Base-by-base conservation (phyloP, 2,113 vertebrate genomes). In the Pyxicephalus adspersus region DNA sequence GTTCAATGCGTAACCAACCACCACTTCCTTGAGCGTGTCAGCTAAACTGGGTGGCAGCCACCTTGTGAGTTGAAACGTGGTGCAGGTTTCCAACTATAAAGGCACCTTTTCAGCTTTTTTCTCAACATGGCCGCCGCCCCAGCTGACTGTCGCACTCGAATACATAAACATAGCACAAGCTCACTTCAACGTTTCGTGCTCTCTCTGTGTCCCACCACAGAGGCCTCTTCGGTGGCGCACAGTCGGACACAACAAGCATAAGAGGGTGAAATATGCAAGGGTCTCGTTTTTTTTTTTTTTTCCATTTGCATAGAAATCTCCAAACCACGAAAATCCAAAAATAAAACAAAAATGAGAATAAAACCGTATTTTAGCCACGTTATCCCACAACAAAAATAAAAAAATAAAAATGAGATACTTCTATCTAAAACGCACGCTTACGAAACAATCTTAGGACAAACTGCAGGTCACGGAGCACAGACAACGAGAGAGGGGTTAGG, bases 251-350 rank as follows among this genome's bases (percentile, higher is more conserved):
- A 54, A 81, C 26, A 18, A 26, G 25, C 9, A 22, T n/a, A 65
- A 54, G 65, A 31, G 31, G 15, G 23, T 50, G 26, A 77, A 29
- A 54, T 71, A 3, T 81, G 73, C 38, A 80, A 81, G 72, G 68
- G 80, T 57, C 72, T 81, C 8, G 20, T 38, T 38, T 38, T 38
- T 81, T 81, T 73, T 68, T 38, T 38, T 38, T 38, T 81, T 81
- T 73, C 78, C 78, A 81, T 75, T 74, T 81, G 80, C 80, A 81
- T 74, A 81, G 80, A 81, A 81, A 81, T 81, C 80, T 81, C 80
- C 61, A 81, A 74, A 81, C 70, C 68, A 81, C 78, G 55, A 50
- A 68, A 2, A 72, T 17, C 29, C 26, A 57, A 31, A 55, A 64
- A 63, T 29, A 63, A 54, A 70, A 79, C 60, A 45, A 58, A 64